Base-by-base conservation (phyloP, 2,888 invertebrate genomes). In the Megastigmus dorsalis region DNA sequence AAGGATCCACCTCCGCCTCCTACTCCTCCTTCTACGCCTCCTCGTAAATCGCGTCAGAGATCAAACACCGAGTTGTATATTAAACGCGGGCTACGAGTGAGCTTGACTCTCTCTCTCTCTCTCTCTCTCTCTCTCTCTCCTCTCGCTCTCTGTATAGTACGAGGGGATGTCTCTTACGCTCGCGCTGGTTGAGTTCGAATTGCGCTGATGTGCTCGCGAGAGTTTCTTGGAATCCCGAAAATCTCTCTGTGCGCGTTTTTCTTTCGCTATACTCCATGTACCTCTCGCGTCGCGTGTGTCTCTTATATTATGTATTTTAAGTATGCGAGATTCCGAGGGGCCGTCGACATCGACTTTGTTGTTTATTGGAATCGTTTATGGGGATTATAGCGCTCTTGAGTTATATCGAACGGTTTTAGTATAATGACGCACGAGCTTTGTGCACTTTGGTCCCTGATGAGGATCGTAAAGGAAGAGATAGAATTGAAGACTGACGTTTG, bases 31-130 rank as follows among this genome's bases (percentile, higher is more conserved):
- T 30, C 54, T 54, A 28, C 73, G 75, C 57, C 82, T 85, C 82
- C 84, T 85, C 83, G 84, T 83, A 85, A 86, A 88, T 87, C 86
- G 85, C 86, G 84, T 86, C 86, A 84, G 82, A 85, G 87, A 88
- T 88, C 88, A 88, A 88, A 88, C 86, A 84, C 82, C 48, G 70
- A 65, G 63, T 85, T 85, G 84, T 86, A 86, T 86, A 87, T 87
- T 87, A 86, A 86, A 85, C 84, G 84, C 30, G 52, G 38, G n/a
- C 13, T n/a, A 3, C 18, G 18, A 20, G 20, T 23, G n/a, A n/a
- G n/a, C n/a, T n/a, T n/a, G n/a, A n/a, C n/a, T n/a, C n/a, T n/a
- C n/a, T 65, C 63, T 20, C 48, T 10, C 18, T 10, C 62, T 9
- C 48, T 18, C n/a, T 45, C 15, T 5, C 15, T 18, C 60, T 30